Percentiles rank a stretch among this genome's conserved stretches.
Evolutionary conservation across 2,888 invertebrate species (phyloP).

Genomic region (Dynastes grantii): DNA sequence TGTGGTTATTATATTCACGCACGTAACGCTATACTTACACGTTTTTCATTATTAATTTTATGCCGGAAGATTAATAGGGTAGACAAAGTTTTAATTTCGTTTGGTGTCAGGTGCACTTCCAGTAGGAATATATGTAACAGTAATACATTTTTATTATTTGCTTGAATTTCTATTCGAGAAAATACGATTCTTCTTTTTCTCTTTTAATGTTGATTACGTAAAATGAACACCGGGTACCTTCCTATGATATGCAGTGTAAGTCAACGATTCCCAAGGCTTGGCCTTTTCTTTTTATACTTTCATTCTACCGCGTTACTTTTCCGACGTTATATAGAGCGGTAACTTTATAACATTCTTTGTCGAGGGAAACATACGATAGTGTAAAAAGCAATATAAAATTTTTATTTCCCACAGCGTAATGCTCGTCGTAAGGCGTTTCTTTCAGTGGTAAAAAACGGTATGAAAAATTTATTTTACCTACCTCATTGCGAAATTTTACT

Average conservation of each 20-base stretch:
- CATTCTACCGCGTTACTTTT: not conserved
- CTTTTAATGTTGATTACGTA: not conserved
- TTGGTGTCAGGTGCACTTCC: not conserved
- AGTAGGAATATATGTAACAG: not conserved
- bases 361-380: slow-evolving; percentile 27
- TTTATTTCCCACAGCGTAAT: slow-evolving; percentile 25
- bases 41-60: not conserved
- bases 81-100: not conserved
- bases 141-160: not conserved
- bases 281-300: not conserved
- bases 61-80: not conserved
- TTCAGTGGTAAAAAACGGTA: slow-evolving; percentile 15
- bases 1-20: not conserved
- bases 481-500: not conserved
- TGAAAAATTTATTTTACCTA: slow-evolving; percentile 5
- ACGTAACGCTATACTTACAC: not conserved
- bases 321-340: not conserved
- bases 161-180: not conserved
- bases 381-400: slow-evolving; percentile 32
- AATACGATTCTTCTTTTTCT: not conserved
- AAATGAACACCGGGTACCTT: not conserved
- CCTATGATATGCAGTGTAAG: not conserved
- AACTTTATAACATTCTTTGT: slow-evolving; percentile 29
- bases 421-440: not conserved
- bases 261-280: not conserved